Percentiles rank a stretch among this genome's conserved stretches.
phyloP scores from a whole-genome alignment of 2,797 vertebrate genomes.

The Harpagifer antarcticus region DNA sequence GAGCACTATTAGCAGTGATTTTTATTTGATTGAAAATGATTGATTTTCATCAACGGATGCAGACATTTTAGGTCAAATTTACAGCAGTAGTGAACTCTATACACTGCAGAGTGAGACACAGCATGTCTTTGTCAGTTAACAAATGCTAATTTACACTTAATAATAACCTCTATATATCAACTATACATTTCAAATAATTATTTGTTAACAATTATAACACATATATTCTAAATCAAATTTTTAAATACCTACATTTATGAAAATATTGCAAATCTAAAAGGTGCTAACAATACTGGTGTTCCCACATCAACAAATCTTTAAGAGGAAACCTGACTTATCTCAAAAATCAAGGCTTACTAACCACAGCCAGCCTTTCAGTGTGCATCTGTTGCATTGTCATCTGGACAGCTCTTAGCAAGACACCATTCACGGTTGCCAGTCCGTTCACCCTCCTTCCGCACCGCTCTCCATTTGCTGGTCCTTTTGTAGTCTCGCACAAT shows the following conservation, averaged over 20 bases:
- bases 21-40: constrained; percentile 8
- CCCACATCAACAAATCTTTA: constrained; percentile 30
- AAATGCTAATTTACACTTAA: not conserved
- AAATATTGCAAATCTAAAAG: constrained; percentile 25
- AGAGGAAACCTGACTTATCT: constrained; percentile 52
- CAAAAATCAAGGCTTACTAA: constrained; percentile 60
- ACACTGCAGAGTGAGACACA: not conserved
- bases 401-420: constrained; percentile 73
- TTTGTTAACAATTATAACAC: not conserved
- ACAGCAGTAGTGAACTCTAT: not conserved
- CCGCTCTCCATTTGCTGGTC: constrained; percentile 58
- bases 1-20: constrained; percentile 13
- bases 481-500: constrained; percentile 80
- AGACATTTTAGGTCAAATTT: not conserved
- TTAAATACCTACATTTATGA: constrained; percentile 16
- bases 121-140: not conserved
- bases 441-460: constrained; percentile 53
- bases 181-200: not conserved
- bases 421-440: constrained; percentile 63
- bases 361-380: constrained; percentile 57
- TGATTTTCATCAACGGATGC: not conserved
- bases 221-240: not conserved
- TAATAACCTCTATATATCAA: not conserved
- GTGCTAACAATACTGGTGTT: constrained; percentile 32
- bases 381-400: constrained; percentile 76